Conservation (phyloP, 2,888 invertebrate genomes). For the Drosophila mimica region DNA sequence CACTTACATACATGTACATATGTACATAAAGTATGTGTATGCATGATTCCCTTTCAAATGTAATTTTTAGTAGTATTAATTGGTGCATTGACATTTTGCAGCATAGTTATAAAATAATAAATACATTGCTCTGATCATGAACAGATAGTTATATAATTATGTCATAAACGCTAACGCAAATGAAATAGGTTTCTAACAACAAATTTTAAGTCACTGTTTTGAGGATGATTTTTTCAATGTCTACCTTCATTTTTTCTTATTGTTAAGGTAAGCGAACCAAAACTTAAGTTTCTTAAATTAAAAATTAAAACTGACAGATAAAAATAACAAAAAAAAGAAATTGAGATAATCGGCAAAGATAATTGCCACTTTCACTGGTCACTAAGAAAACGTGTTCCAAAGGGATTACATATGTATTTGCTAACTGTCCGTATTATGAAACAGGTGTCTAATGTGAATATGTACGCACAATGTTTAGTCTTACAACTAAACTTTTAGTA, state of each 20-base stretch:
- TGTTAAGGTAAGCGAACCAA: background rate
- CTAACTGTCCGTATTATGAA: background rate
- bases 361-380: background rate
- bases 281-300: background rate
- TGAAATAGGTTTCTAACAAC: background rate
- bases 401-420: background rate
- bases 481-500: background rate
- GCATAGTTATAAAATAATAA: constrained; percentile 4
- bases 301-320: background rate
- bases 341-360: background rate
- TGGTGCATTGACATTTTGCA: constrained; percentile 16
- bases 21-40: constrained; percentile 8
- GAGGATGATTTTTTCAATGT: background rate
- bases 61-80: constrained; percentile 20
- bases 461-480: background rate
- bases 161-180: background rate
- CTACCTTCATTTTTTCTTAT: background rate
- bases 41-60: constrained; percentile 8
- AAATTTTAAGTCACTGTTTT: background rate
- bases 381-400: background rate
- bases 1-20: constrained; percentile 10
- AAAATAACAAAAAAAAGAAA: background rate
- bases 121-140: background rate
- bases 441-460: background rate
- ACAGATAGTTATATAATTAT: background rate